Evolutionary conservation across 2,888 invertebrate genomes (phyloP), one percentile per base, ranked within the genome.

Genomic region (Encarsia formosa): DNA sequence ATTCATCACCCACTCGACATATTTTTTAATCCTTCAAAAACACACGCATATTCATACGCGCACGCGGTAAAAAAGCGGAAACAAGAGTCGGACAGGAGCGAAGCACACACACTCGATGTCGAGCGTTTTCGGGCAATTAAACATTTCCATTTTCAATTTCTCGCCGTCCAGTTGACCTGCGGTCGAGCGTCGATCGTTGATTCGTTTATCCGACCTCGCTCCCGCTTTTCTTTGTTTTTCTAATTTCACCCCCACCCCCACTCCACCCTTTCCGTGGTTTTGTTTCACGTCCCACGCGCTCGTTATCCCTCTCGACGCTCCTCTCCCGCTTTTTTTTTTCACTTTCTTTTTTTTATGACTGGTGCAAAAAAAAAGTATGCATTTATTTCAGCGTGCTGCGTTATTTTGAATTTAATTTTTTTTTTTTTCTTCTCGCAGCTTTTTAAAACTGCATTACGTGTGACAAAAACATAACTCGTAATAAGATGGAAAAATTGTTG

Each of bases 81-180:
- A 38, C 24, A 32, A 44, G 34, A 32, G 57, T 39, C 13, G 9
- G 18, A 31, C 22, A 29, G n/a, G 41, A 35, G 29, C 35, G 22
- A 29, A 32, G 15, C 59, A 57, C 59, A 55, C 62, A 15, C 59
- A 57, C 59, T 56, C 62, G 61, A 61, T 62, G 61, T 66, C n/a
- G n/a, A n/a, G n/a, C n/a, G 65, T 68, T 70, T 68, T 67, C 68
- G 65, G 65, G 64, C 69, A 70, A 71, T 71, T 70, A 69, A 70
- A 68, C 69, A 68, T 68, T 68, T 69, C 67, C 65, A 69, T 71
- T 70, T 71, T 68, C 71, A 69, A 68, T 71, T 71, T 68, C 68
- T 67, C 66, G 64, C 61, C 45, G 53, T 59, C 65, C 56, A 67
- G 66, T 66, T 63, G 61, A 63, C 60, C 68, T 66, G 68, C 61